Base-by-base conservation (phyloP, 2,888 invertebrate species). In the Rhagophthalmus giganteus region DNA sequence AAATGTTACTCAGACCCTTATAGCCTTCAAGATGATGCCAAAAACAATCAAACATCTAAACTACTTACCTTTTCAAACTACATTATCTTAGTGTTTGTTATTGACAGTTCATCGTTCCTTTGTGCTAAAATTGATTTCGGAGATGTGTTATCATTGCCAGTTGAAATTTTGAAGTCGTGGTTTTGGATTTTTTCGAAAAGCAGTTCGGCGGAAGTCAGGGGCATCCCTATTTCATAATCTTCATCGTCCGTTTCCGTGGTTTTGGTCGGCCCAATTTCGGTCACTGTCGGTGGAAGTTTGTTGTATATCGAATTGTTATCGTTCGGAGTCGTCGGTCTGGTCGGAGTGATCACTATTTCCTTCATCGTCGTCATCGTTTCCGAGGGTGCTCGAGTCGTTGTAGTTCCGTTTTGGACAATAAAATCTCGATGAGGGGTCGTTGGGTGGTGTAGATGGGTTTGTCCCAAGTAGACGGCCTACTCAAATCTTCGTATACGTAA, bases 401-500 rank as follows among this genome's bases (percentile, higher is more conserved):
- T 20, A 6, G 35, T 35, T 13, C 15, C 5, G 20, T 35, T 35
- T 35, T 35, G 13, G 15, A n/a, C 15, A n/a, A n/a, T n/a, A n/a
- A n/a, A n/a, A n/a, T n/a, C n/a, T n/a, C n/a, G n/a, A n/a, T n/a
- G n/a, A n/a, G n/a, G n/a, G n/a, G n/a, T n/a, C n/a, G n/a, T n/a
- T n/a, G n/a, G n/a, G n/a, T n/a, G n/a, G n/a, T 40, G 12, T 49
- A 54, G 1, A 63, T 59, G 37, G 77, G 67, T 60, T 66, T 64
- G 59, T 74, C 66, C 65, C 69, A 68, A 32, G 73, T 62, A 54
- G 69, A 61, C 25, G 76, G 76, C 55, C 77, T 58, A 65, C 76
- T 76, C 55, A 79, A 66, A 65, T 83, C 81, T 58, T 80, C 79
- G 13, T 83, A 78, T 39, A 81, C 73, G 61, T 83, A 83, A n/a